Base-by-base conservation (phyloP, 2,113 vertebrate species). In the Symphodus melops region DNA sequence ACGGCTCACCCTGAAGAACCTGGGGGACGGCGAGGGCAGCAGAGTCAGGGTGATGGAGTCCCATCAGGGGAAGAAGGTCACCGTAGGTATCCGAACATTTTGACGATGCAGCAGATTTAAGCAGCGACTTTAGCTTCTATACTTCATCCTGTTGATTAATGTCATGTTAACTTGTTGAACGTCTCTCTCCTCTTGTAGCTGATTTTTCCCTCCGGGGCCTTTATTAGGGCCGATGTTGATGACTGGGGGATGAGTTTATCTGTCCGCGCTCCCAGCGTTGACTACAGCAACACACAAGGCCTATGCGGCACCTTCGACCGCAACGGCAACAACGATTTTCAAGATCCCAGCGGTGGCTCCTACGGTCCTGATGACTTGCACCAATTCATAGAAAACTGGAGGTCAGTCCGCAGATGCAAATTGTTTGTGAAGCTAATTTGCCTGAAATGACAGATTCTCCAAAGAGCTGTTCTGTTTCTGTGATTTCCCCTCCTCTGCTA, bases 11-110 rank as follows among this genome's bases (percentile, higher is more conserved):
- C 0, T 96, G 62, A 94, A 65, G 83, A 93, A 62, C 81, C 59
- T 85, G 0, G 60, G 72, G 1, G 77, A 70, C 0, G 48, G 5
- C 4, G 71, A 68, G 3, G 76, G 67, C 0, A 75, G 85, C 0
- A 84, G 73, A 28, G 86, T 94, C 77, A 91, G 85, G 81, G 92
- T 96, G 81, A 82, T 93, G 3, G 91, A 95, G 87, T 87, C 94
- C 21, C 95, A 95, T 1, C 92, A 94, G 71, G 94, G 93, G 21
- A 95, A 92, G 72, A 97, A 96, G 90, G 89, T 96, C 75, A 96
- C 94, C 63, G 95, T 95, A 94, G 0, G 93, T 93, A 89, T 90
- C 87, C 68, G 3, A 42, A 83, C 57, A 62, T 74, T 76, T 88
- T 59, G 44, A 79, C 59, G 48, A 60, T 19, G 68, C 12, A 44